Conservation (phyloP, 2,888 invertebrate genomes). For the Pterostichus madidus region DNA sequence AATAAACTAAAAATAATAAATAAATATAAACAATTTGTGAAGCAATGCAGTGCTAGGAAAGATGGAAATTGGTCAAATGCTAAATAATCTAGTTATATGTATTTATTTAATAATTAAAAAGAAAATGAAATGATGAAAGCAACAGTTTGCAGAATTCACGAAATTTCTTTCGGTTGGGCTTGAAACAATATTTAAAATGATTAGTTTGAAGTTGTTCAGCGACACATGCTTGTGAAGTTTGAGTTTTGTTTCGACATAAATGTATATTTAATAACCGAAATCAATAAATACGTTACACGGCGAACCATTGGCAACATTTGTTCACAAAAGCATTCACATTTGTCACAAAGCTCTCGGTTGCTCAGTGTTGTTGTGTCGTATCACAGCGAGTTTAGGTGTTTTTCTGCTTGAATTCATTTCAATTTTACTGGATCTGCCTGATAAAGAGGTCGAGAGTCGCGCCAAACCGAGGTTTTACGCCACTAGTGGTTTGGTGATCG, state of each 20-base stretch:
- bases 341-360: slow-evolving; percentile 58
- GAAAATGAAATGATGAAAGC: neutral
- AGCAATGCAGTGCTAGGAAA: no score
- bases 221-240: slow-evolving; percentile 47
- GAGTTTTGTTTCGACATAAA: slow-evolving; percentile 54
- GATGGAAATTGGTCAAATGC: no score
- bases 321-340: slow-evolving; percentile 61
- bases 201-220: slow-evolving; percentile 45
- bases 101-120: no score
- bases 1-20: no score
- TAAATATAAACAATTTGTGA: no score
- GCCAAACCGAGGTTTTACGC: slow-evolving; percentile 43
- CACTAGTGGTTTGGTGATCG: slow-evolving; percentile 47
- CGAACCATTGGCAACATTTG: slow-evolving; percentile 55
- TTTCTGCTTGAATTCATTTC: slow-evolving; percentile 65
- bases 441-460: slow-evolving; percentile 54
- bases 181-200: slow-evolving; percentile 41
- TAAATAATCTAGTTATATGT: no score
- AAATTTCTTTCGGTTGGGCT: neutral
- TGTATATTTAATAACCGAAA: slow-evolving; percentile 61
- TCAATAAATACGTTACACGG: slow-evolving; percentile 45
- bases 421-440: slow-evolving; percentile 62
- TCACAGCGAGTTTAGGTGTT: slow-evolving; percentile 59
- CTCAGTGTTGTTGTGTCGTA: slow-evolving; percentile 50
- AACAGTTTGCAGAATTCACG: neutral